Base-by-base conservation (phyloP, 2,888 invertebrate genomes). In the Plagiodera versicolora region DNA sequence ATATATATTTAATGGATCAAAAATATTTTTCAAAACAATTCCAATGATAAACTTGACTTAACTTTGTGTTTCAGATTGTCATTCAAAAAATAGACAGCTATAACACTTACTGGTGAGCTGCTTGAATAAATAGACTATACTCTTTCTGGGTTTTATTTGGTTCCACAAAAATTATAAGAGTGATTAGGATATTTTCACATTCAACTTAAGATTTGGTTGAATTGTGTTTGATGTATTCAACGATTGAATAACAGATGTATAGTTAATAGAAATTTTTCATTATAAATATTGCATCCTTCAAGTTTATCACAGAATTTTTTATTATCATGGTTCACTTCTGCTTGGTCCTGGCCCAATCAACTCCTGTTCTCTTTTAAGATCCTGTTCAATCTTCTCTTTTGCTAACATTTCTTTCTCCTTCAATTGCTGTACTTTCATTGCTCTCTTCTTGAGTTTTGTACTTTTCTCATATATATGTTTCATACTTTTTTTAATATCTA, bases 401-500 rank as follows among this genome's bases (percentile, higher is more conserved):
- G 47, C 47, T 19, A 57, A 19, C 10, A 54, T 60, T 47, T 63
- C 61, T 54, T 65, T 69, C 49, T 68, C 65, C 56, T 63, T 66
- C 24, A 60, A 32, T 39, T 66, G 62, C 47, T 68, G 63, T 14
- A 70, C 14, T 49, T 62, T 66, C 30, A 48, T 10, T 9, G 69
- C 67, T 18, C 70, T 55, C 47, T 68, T 71, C 60, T 70, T 72
- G 35, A 72, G 56, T 56, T 68, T 72, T 8, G 54, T 57, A 50
- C 68, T 67, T 45, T 61, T 61, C 19, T 70, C 69, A 51, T 69
- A 69, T 24, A 72, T 44, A 8, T 58, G 46, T 53, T 61, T 70
- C 65, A 72, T 72, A 28, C 70, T 66, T 48, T 67, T 71, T 58
- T 68, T 70, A 14, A 70, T 64, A 17, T 47, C 61, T 14, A 64